Base-by-base conservation (phyloP, 2,797 vertebrate species). In the Thalassophryne amazonica region DNA sequence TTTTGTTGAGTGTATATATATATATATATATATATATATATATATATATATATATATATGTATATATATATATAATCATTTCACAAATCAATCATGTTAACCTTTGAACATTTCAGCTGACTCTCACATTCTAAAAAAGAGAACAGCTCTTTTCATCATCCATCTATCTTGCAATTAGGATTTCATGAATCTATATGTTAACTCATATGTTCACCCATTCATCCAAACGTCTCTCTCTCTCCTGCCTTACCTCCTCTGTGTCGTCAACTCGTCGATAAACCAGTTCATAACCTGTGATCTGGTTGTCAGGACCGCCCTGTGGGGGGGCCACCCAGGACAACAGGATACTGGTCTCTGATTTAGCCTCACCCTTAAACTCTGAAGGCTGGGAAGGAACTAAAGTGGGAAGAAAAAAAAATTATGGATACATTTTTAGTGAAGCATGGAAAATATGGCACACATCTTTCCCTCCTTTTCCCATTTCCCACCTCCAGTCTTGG, bases 301-400 rank as follows among this genome's bases (percentile, higher is more conserved):
- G 93, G 72, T 96, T 95, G 64, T 97, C 95, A 2, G 94, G 88
- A 43, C 90, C 88, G 1, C 84, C 87, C 73, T 91, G 91, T 8
- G 88, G 91, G 10, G 96, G 97, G 13, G 96, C 93, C 13, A 93
- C 93, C 97, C 97, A 99, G 43, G 96, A 96, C 43, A 99, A 84
- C 54, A 97, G 83, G 83, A 99, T 93, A 60, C 94, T 98, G 0
- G 96, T 99, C 87, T 98, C 97, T 42, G 96, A 98, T 56, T 97
- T 95, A 31, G 95, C 94, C 78, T 99, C 97, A 10, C 93, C 95
- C 83, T 95, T 99, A 83, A 97, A 95, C 51, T 97, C 95, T 31
- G 95, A 34, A 11, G 97, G 97, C 43, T 99, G 97, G 16, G 96
- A 96, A 71, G 97, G 97, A 39, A 99, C 96, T 98, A 29, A 2